These are phyloP conservation scores for Antrozous pallidus DNA, from an alignment of 2,797 vertebrate genomes.

Conservation along the genomic window DNA sequence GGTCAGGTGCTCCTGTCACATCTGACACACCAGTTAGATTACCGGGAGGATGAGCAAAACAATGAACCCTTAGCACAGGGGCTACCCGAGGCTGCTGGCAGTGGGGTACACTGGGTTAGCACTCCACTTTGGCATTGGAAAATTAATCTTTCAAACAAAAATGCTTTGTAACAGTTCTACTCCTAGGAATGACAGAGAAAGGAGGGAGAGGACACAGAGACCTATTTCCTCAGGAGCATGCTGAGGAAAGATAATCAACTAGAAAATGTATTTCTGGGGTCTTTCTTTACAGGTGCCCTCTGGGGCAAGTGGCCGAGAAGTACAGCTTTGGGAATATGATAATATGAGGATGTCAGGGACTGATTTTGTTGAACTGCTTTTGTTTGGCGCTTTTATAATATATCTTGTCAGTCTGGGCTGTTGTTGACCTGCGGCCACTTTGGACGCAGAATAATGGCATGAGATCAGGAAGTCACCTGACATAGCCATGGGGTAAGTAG, in stretches of 20 bases:
- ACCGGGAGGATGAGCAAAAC: conserved; percentile 59
- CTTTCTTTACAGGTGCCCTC: background rate
- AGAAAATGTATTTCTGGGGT: background rate
- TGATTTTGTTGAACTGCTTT: background rate
- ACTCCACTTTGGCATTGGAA: conserved; percentile 1
- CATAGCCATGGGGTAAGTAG: background rate
- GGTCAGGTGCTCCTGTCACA: conserved; percentile 29
- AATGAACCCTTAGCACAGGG: background rate
- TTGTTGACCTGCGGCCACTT: rapidly evolving
- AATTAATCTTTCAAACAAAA: background rate
- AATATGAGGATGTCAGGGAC: background rate
- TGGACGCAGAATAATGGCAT: background rate
- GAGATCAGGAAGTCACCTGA: background rate
- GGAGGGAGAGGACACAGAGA: background rate
- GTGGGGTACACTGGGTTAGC: background rate
- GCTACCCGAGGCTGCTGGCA: background rate
- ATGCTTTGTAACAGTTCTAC: background rate
- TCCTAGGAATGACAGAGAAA: background rate
- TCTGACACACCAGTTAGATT: conserved; percentile 67
- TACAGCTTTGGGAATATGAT: background rate
- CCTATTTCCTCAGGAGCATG: background rate
- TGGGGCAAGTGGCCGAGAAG: background rate
- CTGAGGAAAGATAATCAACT: background rate
- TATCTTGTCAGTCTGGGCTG: background rate
- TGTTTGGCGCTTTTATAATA: background rate